A percentile compares a stretch with the other conserved stretches of the same genome.
Evolutionary conservation across 2,888 invertebrate genomes (phyloP).

Genomic region (Lithophane socia): DNA sequence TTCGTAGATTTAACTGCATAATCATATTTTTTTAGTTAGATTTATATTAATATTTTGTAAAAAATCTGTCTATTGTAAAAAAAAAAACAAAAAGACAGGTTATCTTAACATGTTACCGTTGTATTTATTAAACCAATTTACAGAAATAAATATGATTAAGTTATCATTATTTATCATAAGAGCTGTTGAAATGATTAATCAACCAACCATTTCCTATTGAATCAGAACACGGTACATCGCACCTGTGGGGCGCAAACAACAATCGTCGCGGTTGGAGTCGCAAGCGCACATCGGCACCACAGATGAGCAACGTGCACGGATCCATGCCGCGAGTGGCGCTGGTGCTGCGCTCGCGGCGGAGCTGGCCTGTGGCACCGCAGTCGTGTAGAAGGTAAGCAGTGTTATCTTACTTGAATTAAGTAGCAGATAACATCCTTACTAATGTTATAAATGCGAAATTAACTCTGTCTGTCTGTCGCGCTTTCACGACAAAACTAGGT

Average conservation of each 20-base stretch:
- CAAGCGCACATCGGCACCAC: slow-evolving; percentile 93
- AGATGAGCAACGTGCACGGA: slow-evolving; percentile 91
- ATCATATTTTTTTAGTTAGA: too few relatives aligned
- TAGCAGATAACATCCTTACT: too few relatives aligned
- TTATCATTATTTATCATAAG: too few relatives aligned
- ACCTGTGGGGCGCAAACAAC: slow-evolving; percentile 92
- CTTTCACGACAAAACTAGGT: too few relatives aligned
- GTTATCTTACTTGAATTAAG: not conserved
- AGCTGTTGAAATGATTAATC: slow-evolving; percentile 23
- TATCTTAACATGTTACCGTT: too few relatives aligned
- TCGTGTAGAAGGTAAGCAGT: slow-evolving; percentile 91
- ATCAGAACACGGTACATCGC: slow-evolving; percentile 86
- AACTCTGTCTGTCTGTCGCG: too few relatives aligned
- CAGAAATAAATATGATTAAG: not conserved
- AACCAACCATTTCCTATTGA: not conserved
- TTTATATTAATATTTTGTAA: too few relatives aligned
- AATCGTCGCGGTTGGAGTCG: slow-evolving; percentile 89
- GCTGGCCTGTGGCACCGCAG: slow-evolving; percentile 94
- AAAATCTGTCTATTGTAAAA: too few relatives aligned
- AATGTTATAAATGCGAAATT: too few relatives aligned
- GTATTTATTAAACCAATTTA: not conserved
- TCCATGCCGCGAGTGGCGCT: slow-evolving; percentile 90
- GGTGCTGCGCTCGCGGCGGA: slow-evolving; percentile 92
- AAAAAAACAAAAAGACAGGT: too few relatives aligned
- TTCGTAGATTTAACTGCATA: too few relatives aligned